Evolutionary conservation across 2,113 vertebrate genomes (phyloP).

Genomic region (Catharus minimus): DNA sequence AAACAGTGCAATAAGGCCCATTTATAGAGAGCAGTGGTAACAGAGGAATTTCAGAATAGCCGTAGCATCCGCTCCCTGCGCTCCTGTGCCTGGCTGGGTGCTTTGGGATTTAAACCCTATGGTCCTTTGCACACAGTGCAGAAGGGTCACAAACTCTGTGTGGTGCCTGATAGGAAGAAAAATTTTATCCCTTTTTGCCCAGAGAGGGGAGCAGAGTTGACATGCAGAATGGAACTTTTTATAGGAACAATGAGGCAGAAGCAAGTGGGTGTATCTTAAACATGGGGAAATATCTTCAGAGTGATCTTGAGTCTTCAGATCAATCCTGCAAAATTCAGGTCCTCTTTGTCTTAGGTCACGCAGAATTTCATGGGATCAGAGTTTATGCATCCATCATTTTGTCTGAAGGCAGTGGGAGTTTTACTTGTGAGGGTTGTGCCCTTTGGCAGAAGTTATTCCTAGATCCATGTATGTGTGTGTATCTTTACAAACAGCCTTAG

Average conservation of each 20-base stretch:
- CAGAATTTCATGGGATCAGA: background rate
- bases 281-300: background rate
- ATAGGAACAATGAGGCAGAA: background rate
- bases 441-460: constrained; percentile 5
- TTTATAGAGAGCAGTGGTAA: constrained; percentile 4
- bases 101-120: background rate
- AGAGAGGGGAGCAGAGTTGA: background rate
- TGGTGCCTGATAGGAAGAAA: background rate
- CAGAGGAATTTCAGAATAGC: background rate
- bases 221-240: background rate
- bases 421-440: background rate
- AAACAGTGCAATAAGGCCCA: constrained; percentile 17
- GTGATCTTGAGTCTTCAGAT: background rate
- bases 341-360: background rate
- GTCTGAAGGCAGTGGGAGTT: background rate
- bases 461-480: background rate
- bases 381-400: background rate
- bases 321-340: background rate
- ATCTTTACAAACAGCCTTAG: background rate
- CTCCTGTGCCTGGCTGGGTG: background rate
- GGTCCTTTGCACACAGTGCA: background rate
- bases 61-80: fast-evolving
- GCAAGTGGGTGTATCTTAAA: background rate
- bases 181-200: background rate
- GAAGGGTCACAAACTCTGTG: background rate